phyloP scores from a whole-genome alignment of 2,888 invertebrate species.

The Xanthia togata region DNA sequence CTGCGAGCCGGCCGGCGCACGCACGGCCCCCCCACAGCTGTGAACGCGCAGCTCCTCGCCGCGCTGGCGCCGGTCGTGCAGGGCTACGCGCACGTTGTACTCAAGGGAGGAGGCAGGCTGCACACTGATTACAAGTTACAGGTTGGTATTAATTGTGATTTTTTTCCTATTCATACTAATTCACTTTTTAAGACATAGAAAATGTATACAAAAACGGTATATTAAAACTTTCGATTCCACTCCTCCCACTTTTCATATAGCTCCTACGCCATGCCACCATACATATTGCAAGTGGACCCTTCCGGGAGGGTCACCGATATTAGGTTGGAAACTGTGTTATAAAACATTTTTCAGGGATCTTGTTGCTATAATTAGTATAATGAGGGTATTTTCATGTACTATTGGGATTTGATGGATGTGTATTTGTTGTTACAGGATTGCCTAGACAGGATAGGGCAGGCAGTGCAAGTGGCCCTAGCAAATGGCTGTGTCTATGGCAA shows the following conservation, averaged over 20 bases:
- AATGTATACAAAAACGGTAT: too few species aligned
- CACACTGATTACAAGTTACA: constrained; percentile 83
- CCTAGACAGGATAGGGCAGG: constrained; percentile 95
- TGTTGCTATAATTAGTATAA: too few species aligned
- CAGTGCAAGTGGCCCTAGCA: constrained; percentile 94
- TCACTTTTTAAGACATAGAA: neutral
- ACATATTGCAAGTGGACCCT: too few species aligned
- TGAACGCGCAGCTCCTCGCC: constrained; percentile 92
- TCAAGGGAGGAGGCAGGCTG: constrained; percentile 79
- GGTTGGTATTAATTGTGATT: constrained; percentile 68
- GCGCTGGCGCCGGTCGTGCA: constrained; percentile 87
- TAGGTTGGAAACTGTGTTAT: too few species aligned
- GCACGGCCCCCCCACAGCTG: constrained; percentile 90
- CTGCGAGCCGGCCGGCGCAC: constrained; percentile 89
- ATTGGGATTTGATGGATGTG: too few species aligned
- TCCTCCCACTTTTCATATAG: too few species aligned
- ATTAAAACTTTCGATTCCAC: too few species aligned
- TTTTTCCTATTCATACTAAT: neutral
- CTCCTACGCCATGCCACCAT: too few species aligned
- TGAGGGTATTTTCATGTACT: too few species aligned
- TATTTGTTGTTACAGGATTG: constrained; percentile 87
- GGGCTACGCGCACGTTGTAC: constrained; percentile 80
- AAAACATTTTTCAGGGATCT: too few species aligned
- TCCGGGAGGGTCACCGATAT: too few species aligned
- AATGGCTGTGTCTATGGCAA: constrained; percentile 95